Conservation (phyloP, 2,113 vertebrate species). For the Oostethus manadensis region DNA sequence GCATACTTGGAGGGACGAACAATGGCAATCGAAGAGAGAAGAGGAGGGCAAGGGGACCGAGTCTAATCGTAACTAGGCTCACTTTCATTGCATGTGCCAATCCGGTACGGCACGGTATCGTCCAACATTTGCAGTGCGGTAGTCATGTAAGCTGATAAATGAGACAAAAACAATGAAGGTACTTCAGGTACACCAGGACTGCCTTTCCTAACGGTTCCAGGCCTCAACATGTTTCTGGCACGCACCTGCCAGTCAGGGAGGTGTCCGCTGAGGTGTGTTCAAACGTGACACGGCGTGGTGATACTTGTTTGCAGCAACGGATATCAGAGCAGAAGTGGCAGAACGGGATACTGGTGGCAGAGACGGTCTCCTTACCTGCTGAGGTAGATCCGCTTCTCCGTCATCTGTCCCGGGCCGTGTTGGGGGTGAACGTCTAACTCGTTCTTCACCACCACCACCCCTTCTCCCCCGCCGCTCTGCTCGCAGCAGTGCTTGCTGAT, state of each 20-base stretch:
- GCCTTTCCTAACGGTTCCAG: too few species aligned
- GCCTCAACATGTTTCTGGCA: slow-evolving; percentile 14
- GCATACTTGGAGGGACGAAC: too few species aligned
- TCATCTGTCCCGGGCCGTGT: slow-evolving; percentile 81
- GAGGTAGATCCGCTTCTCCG: slow-evolving; percentile 86
- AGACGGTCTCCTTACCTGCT: slow-evolving; percentile 72
- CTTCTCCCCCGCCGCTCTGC: slow-evolving; percentile 84
- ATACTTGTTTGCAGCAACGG: background rate
- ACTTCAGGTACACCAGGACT: too few species aligned
- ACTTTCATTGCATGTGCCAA: too few species aligned
- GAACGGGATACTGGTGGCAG: background rate
- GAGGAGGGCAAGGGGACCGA: too few species aligned
- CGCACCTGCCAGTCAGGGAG: background rate
- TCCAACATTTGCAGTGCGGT: too few species aligned
- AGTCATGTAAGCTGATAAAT: too few species aligned
- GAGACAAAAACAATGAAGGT: background rate
- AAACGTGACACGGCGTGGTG: background rate
- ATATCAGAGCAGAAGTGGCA: background rate
- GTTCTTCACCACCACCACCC: slow-evolving; percentile 85
- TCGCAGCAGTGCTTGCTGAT: slow-evolving; percentile 91
- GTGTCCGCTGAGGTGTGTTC: slow-evolving; percentile 1
- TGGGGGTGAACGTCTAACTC: slow-evolving; percentile 77
- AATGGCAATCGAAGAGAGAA: too few species aligned
- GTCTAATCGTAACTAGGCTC: too few species aligned
- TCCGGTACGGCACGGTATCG: too few species aligned